Conservation (phyloP, 2,888 invertebrate species). For the Acanthosepion lycidas region DNA sequence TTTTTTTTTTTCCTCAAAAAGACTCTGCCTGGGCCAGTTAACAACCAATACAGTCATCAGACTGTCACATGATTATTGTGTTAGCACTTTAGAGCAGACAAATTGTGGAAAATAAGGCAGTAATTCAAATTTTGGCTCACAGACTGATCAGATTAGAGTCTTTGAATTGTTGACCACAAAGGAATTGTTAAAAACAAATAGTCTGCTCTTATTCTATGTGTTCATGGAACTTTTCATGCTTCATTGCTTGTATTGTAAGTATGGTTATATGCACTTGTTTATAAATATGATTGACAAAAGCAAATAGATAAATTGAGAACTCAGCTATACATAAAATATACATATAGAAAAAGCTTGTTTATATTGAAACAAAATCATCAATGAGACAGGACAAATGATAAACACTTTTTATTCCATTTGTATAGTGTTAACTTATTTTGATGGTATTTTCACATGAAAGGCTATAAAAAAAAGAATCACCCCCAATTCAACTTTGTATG, state of each 20-base stretch:
- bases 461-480: not conserved
- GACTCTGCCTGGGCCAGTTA: not conserved
- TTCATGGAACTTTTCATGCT: not conserved
- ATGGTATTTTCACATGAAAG: not conserved
- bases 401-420: not conserved
- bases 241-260: not conserved
- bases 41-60: not conserved
- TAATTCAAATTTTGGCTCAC: not conserved
- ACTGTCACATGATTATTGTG: not conserved
- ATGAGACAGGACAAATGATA: not conserved
- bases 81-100: not conserved
- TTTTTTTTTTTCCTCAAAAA: not conserved
- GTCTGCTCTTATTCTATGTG: not conserved
- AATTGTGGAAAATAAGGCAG: not conserved
- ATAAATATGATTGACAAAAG: not conserved
- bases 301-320: not conserved
- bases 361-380: not conserved
- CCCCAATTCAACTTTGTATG: too few relatives aligned
- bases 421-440: not conserved
- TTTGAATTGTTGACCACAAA: not conserved
- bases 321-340: not conserved
- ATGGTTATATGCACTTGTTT: not conserved
- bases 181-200: slow-evolving; percentile 1
- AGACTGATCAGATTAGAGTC: not conserved
- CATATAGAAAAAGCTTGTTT: not conserved